These are phyloP conservation scores for Salminus brasiliensis DNA, from an alignment of 2,113 vertebrate genomes.

Conservation along the genomic window DNA sequence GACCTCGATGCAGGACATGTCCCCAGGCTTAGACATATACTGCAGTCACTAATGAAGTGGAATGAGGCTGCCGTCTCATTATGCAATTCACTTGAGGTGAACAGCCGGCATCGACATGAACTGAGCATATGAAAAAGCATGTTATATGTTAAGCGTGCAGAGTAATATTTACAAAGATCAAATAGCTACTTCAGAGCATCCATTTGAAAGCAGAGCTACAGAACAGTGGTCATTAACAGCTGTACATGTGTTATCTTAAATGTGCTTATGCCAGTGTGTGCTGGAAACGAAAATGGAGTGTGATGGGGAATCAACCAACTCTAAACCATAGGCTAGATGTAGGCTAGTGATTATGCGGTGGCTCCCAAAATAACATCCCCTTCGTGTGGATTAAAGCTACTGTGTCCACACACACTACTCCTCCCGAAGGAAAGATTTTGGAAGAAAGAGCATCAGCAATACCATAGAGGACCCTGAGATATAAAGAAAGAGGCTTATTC, in stretches of 20 bases:
- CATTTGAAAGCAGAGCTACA: not conserved
- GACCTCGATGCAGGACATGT: conserved; percentile 49
- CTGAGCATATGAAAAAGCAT: not conserved
- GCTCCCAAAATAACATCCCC: conserved; percentile 45
- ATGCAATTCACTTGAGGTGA: conserved; percentile 36
- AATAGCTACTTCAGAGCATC: not conserved
- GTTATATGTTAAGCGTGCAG: not conserved
- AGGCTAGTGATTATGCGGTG: conserved; percentile 39
- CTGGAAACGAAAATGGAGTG: conserved; percentile 17
- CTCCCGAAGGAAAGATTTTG: conserved; percentile 8
- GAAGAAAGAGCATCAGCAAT: conserved; percentile 20
- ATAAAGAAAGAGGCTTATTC: conserved; percentile 42
- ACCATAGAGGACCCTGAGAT: conserved; percentile 11
- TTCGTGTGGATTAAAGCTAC: conserved; percentile 44
- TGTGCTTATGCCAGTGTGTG: not conserved
- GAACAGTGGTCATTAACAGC: not conserved
- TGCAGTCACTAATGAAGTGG: conserved; percentile 26
- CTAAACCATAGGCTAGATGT: conserved; percentile 9
- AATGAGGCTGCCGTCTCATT: conserved; percentile 53
- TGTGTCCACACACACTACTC: not conserved
- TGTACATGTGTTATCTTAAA: not conserved
- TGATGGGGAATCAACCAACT: not conserved
- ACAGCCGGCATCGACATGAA: not conserved
- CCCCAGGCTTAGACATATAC: conserved; percentile 41
- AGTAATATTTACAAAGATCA: not conserved